Evolutionary conservation across 1,140 invertebrate species (phyloP), one percentile per base, ranked within the genome.

Genomic region (Marisa cornuarietis): DNA sequence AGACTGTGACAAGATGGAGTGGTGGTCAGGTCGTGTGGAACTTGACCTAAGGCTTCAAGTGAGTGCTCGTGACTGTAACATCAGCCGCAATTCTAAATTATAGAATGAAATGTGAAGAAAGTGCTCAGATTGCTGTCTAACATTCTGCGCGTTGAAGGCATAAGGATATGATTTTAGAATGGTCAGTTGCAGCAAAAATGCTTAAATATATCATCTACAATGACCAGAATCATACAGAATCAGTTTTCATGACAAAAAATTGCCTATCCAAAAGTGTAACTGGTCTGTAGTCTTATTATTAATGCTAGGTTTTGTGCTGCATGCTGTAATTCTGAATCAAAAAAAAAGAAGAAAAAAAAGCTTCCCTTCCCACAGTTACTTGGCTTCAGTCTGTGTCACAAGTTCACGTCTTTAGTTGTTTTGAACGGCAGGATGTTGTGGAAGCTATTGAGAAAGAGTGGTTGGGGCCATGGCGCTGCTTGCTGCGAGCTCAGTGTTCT

Each of bases 401-500:
- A 2, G 54, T 18, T 58, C 9, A 58, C 16, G 8, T 18, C 54
- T 58, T 42, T 42, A 42, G 54, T 58, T 11, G 54, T 58, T 58
- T 58, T 58, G 54, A 11, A 66, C 82, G 91, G 66, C 88, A 94
- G 94, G 88, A 85, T 85, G 91, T 94, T 16, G 90, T 94, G 58
- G 88, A 91, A 26, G 91, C 92, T 78, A 92, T 95, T 86, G 94
- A 94, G 82, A 91, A 91, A 20, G 88, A 92, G 54, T 94, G 94
- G 94, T 88, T 95, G 6, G 92, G 92, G 62, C 92, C 93, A 61
- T 95, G 93, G 93, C 93, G 92, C 85, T 89, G 93, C 73, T 84
- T 94, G 69, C 91, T 95, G 63, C 90, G 93, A 9, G 93, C 93
- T 24, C 92, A 92, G 85, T 85, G 92, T 24, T 66, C 91, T 3